A percentile compares a stretch with the other conserved stretches of the same genome.
Evolutionary conservation across 2,888 invertebrate genomes (phyloP).

Genomic region (Chrysolina oricalcia): DNA sequence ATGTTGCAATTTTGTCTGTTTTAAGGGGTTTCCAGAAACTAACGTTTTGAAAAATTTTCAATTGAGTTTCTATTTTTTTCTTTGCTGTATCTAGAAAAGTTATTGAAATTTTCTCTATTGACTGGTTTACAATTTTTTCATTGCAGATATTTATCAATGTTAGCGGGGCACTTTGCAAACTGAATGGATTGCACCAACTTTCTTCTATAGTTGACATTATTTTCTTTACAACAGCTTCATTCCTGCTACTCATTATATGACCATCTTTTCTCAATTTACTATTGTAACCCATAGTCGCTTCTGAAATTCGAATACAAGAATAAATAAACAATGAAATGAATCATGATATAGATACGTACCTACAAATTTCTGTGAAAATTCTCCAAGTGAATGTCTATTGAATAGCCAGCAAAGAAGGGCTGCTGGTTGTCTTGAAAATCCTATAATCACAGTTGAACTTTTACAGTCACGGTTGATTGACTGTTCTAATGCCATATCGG

Average conservation of each 20-base stretch:
- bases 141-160: background rate
- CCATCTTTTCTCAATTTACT: background rate
- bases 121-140: background rate
- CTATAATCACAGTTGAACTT: constrained; percentile 45
- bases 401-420: background rate
- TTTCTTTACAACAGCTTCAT: background rate
- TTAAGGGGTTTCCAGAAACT: no score
- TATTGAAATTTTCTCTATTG: background rate
- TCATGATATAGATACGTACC: no score
- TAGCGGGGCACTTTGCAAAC: background rate
- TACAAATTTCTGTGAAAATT: background rate
- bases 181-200: background rate
- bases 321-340: no score
- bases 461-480: constrained; percentile 53
- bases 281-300: no score
- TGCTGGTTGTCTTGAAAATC: background rate
- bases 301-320: no score
- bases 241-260: background rate
- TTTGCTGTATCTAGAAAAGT: background rate
- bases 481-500: constrained; percentile 54
- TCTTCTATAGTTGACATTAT: background rate
- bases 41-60: constrained; percentile 43
- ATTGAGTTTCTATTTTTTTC: no score
- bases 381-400: background rate
- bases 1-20: no score